Evolutionary conservation across 1,140 invertebrate species (phyloP), one percentile per base, ranked within the genome.

Genomic region (Drosophila nigrodunni): DNA sequence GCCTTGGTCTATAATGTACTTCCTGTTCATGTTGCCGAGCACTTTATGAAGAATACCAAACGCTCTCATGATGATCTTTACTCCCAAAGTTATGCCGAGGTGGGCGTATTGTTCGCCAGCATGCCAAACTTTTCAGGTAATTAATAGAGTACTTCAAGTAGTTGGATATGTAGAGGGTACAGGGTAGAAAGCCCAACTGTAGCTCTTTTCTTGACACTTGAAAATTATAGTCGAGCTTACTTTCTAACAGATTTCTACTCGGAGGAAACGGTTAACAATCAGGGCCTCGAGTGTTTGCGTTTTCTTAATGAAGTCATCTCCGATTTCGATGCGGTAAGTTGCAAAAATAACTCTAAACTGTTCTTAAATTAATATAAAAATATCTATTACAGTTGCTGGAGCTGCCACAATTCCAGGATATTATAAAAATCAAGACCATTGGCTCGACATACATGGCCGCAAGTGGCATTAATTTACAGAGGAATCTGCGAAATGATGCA

Each of bases 231-330:
- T 69, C 13, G n/a, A 8, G 35, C 18, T 41, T 57, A 13, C 7
- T 44, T 71, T 39, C 2, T 7, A 58, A 10, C 30, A 95, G 97
- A 98, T 93, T 98, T 98, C 91, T 98, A 98, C 92, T 97, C 97
- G 35, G 97, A 98, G 94, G 97, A 98, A 91, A 97, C 96, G 13
- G 97, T 98, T 11, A 98, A 99, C 92, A 98, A 98, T 93, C 97
- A 98, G 94, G 98, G 98, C 34, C 94, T 99, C 67, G 97, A 99
- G 93, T 99, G 98, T 93, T 94, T 99, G 64, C 95, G 98, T 77
- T 98, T 99, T 92, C 94, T 99, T 13, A 99, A 99, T 92, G 98
- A 99, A 95, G 98, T 99, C 65, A 99, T 99, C 86, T 98, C 98
- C 0, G 98, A 99, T 93, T 99, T 98, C 93, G 98, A 99, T 94